Percentiles rank a stretch among this genome's conserved stretches.
Conservation (phyloP, 2,797 vertebrate genomes). For the Dallia pectoralis region DNA sequence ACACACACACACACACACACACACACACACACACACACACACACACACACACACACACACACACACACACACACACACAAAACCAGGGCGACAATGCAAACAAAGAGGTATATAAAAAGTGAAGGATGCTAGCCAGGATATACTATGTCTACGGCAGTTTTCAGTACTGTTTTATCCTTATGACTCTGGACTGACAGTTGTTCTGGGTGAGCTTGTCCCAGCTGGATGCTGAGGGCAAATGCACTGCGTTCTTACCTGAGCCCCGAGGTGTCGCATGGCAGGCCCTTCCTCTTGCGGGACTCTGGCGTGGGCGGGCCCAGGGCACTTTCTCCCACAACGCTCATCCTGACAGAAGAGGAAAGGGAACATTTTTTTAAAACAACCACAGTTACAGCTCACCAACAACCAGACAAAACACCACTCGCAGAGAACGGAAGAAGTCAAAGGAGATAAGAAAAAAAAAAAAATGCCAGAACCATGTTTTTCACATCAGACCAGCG, state of each 20-base stretch:
- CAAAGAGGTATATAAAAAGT: neutral
- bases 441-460: too few species aligned
- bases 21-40: too few species aligned
- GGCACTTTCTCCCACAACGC: slow-evolving; percentile 89
- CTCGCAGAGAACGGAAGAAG: too few species aligned
- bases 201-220: too few species aligned
- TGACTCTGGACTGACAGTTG: neutral
- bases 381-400: too few species aligned
- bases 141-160: neutral
- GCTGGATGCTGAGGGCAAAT: neutral
- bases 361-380: slow-evolving; percentile 6
- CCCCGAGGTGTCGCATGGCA: slow-evolving; percentile 86
- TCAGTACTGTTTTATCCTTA: neutral
- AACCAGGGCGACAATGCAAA: neutral
- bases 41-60: too few species aligned
- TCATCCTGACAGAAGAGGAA: slow-evolving; percentile 81
- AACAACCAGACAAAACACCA: too few species aligned
- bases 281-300: slow-evolving; percentile 90
- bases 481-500: too few species aligned
- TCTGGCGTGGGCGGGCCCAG: slow-evolving; percentile 85
- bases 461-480: too few species aligned
- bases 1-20: too few species aligned
- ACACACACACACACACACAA: too few species aligned
- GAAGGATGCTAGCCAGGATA: neutral
- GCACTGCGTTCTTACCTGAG: slow-evolving; percentile 77